phyloP scores from a whole-genome alignment of 2,888 invertebrate genomes.

The Maniola hyperantus region DNA sequence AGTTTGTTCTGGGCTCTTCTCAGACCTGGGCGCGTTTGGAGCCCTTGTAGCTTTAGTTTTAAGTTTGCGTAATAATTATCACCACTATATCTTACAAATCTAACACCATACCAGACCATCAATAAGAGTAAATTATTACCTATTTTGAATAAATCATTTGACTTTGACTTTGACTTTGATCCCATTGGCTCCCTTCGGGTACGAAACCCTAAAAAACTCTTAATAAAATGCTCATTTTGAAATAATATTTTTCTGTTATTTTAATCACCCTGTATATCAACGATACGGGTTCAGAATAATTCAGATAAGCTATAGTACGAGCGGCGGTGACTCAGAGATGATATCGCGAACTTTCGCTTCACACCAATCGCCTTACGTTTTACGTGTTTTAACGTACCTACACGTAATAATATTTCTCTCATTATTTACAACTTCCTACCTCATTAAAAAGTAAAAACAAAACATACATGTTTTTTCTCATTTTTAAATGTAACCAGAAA shows the following conservation, averaged over 20 bases:
- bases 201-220: too few species aligned
- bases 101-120: too few species aligned
- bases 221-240: too few species aligned
- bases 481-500: background rate
- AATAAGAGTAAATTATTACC: too few species aligned
- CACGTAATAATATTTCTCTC: conserved; percentile 3
- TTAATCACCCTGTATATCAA: conserved; percentile 6
- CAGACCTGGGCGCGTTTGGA: too few species aligned
- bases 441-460: background rate
- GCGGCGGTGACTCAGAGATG: conserved; percentile 26
- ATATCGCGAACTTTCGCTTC: conserved; percentile 35
- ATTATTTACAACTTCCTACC: conserved; percentile 10
- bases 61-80: too few species aligned
- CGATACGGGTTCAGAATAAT: conserved; percentile 3
- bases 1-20: too few species aligned
- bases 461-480: background rate
- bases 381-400: conserved; percentile 21
- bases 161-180: too few species aligned
- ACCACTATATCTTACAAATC: too few species aligned
- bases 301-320: conserved; percentile 14
- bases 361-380: conserved; percentile 26
- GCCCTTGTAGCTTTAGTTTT: too few species aligned
- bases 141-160: too few species aligned
- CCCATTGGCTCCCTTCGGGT: too few species aligned
- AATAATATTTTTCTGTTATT: background rate